Evolutionary conservation across 2,888 invertebrate species (phyloP), one percentile per base, ranked within the genome.

Genomic region (Andrena dorsata): DNA sequence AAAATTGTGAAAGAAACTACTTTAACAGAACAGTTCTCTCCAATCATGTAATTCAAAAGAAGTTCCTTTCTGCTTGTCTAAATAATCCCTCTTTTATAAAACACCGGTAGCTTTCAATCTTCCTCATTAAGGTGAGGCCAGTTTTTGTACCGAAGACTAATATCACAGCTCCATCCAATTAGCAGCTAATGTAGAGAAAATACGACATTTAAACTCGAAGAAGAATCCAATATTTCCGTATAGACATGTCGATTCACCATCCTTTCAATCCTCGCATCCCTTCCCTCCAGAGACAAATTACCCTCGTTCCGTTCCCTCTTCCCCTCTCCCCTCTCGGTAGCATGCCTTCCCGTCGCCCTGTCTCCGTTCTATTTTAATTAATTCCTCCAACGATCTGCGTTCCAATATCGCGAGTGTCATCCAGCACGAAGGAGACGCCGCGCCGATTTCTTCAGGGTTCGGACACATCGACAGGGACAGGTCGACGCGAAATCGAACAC

Each of bases 321-420:
- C 16, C 41, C 13, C 41, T 58, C 23, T 0, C 10, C 32, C 16
- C 35, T 16, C 6, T 26, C 20, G 13, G 7, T 4, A 20, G 10
- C 56, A 4, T 41, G 16, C 20, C 56, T 58, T 63, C 63, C 47
- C 47, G 32, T 51, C 10, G 5, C 32, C 28, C 49, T 65, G 69
- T 76, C 76, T 75, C 70, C 71, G 71, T 47, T 71, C 58, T 56
- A 10, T 35, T 76, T 81, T 76, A 84, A 86, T 86, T 86, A 86
- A 84, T 87, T 84, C 74, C 47, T 63, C 65, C 30, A 74, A 30
- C 49, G 41, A n/a, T 60, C 49, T 71, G 53, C 56, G 64, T n/a
- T 69, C 64, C 73, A 56, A 56, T 65, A 70, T 58, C 79, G 61
- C 73, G 49, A 35, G 41, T 72, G 76, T 66, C 79, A 70, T 56